Conservation (phyloP, 2,113 vertebrate species). For the Dasyurus viverrinus region DNA sequence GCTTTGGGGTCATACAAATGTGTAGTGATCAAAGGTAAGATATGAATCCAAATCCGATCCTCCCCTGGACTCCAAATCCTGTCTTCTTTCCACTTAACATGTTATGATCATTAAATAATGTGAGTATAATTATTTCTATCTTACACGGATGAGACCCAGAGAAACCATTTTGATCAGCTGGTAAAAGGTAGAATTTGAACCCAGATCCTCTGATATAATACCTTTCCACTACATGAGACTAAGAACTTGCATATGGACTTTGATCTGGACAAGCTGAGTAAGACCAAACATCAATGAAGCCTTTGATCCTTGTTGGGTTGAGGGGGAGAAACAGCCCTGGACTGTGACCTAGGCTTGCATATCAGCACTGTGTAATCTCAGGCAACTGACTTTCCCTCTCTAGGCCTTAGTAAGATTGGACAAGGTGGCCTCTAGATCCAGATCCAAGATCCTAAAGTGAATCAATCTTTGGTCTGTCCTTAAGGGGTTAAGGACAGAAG, state of each 20-base stretch:
- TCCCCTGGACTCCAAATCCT: background rate
- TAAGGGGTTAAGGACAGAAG: background rate
- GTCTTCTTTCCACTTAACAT: background rate
- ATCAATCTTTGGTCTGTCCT: background rate
- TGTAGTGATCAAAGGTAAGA: background rate
- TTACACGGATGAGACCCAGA: background rate
- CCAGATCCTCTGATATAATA: background rate
- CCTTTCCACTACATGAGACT: background rate
- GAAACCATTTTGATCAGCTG: background rate
- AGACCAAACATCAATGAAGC: background rate
- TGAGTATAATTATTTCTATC: background rate
- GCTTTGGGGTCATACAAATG: background rate
- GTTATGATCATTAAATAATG: background rate
- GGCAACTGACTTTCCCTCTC: background rate
- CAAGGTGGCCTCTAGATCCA: background rate
- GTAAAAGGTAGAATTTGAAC: background rate
- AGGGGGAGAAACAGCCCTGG: background rate
- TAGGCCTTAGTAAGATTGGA: background rate
- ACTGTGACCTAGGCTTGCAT: background rate
- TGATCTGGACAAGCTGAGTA: background rate
- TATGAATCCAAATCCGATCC: background rate
- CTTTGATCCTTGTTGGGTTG: background rate
- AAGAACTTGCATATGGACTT: background rate
- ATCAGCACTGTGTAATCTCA: background rate
- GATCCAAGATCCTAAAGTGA: background rate